These are phyloP conservation scores for Micromys minutus DNA, from an alignment of 2,113 vertebrate genomes.

Conservation along the genomic window DNA sequence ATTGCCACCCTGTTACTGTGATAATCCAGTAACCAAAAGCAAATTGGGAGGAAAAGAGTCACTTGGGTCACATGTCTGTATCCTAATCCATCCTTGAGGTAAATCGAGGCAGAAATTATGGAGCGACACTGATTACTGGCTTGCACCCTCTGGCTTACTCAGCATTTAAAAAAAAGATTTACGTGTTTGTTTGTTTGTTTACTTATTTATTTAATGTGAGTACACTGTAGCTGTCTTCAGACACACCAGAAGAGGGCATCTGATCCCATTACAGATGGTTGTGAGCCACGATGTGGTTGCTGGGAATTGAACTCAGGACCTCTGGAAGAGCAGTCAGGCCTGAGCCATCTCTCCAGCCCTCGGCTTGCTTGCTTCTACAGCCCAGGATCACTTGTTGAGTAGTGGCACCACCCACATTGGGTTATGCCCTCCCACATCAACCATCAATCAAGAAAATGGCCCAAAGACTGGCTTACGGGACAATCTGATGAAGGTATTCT, in stretches of 20 bases:
- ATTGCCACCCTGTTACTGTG: neutral
- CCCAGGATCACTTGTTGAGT: neutral
- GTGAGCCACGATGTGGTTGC: too few relatives aligned
- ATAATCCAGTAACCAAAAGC: neutral
- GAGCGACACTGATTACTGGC: neutral
- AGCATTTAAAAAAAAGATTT: too few relatives aligned
- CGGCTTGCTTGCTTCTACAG: neutral
- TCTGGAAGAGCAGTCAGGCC: too few relatives aligned
- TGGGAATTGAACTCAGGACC: too few relatives aligned
- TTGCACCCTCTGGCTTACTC: neutral
- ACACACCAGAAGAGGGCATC: too few relatives aligned
- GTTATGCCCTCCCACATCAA: neutral
- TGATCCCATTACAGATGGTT: too few relatives aligned
- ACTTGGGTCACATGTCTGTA: neutral
- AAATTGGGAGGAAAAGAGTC: neutral
- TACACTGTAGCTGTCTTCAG: too few relatives aligned
- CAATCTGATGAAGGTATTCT: neutral
- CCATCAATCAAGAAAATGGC: neutral
- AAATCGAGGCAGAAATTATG: neutral
- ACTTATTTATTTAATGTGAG: too few relatives aligned
- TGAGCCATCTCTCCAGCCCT: too few relatives aligned
- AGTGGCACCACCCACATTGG: neutral
- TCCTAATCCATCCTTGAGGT: neutral
- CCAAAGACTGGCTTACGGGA: neutral
- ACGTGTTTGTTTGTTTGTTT: too few relatives aligned